phyloP scores from a whole-genome alignment of 2,888 invertebrate species.

The Melieria picta region DNA sequence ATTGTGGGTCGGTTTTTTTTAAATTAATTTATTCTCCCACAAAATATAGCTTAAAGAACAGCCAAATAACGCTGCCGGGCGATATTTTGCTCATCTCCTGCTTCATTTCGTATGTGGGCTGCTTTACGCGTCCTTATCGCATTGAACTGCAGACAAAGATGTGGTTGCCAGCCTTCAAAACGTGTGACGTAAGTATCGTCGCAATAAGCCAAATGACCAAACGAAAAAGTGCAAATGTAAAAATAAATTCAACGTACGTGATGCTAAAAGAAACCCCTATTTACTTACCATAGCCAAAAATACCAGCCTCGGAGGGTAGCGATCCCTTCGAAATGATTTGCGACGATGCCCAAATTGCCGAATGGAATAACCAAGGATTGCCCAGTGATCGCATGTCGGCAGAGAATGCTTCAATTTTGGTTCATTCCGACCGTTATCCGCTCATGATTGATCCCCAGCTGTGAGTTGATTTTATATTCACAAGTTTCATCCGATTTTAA shows the following conservation, averaged over 20 bases:
- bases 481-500: neutral
- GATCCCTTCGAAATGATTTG: constrained; percentile 89
- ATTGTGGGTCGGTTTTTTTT: neutral
- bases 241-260: neutral
- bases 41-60: constrained; percentile 71
- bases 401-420: constrained; percentile 92
- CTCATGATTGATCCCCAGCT: constrained; percentile 94
- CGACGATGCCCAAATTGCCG: constrained; percentile 91
- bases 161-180: constrained; percentile 84
- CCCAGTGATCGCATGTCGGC: constrained; percentile 94
- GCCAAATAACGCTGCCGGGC: constrained; percentile 84
- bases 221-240: neutral
- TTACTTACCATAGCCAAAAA: constrained; percentile 70
- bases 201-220: too few relatives aligned
- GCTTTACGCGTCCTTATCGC: constrained; percentile 88
- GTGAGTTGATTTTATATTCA: constrained; percentile 60
- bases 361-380: constrained; percentile 94
- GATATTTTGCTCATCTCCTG: constrained; percentile 90
- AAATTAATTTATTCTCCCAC: neutral
- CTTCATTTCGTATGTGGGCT: constrained; percentile 94
- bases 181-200: constrained; percentile 68
- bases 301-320: constrained; percentile 81
- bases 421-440: constrained; percentile 91
- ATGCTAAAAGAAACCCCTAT: neutral
- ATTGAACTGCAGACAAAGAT: constrained; percentile 78